These are phyloP conservation scores for Leucophenga varia DNA, from an alignment of 1,140 invertebrate genomes.

Conservation along the genomic window DNA sequence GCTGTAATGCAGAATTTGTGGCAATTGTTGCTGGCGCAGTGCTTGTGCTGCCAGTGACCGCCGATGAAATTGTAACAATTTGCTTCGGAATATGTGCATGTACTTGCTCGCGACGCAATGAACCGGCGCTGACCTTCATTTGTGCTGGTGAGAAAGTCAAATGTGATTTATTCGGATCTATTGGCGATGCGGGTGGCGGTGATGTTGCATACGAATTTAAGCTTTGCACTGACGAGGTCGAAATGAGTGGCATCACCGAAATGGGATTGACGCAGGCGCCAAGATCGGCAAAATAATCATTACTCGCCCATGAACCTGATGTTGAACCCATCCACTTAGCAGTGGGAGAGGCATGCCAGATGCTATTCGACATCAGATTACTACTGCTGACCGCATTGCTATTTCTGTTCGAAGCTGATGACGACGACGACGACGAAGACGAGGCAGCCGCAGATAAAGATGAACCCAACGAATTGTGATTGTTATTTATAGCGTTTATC, in stretches of 20 bases:
- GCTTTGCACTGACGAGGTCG: conserved; percentile 24
- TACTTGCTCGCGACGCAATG: conserved; percentile 43
- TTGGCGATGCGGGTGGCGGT: conserved; percentile 40
- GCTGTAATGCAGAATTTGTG: conserved; percentile 39
- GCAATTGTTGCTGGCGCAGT: conserved; percentile 39
- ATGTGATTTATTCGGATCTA: conserved; percentile 62
- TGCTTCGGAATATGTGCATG: conserved; percentile 63
- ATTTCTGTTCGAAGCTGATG: not conserved
- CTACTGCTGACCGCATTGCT: not conserved
- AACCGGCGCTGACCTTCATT: conserved; percentile 60
- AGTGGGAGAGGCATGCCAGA: conserved; percentile 36
- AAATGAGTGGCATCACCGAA: conserved; percentile 65
- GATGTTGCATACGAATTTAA: conserved; percentile 30
- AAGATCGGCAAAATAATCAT: conserved; percentile 72
- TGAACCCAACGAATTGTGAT: conserved; percentile 9
- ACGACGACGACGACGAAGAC: too few relatives aligned
- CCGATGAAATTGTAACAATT: conserved; percentile 56
- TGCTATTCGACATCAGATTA: conserved; percentile 29
- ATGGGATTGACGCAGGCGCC: conserved; percentile 78
- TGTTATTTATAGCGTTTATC: conserved; percentile 37
- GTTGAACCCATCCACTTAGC: conserved; percentile 59
- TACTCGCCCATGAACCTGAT: conserved; percentile 67
- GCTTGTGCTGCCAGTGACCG: conserved; percentile 21
- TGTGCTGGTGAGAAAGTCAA: conserved; percentile 67
- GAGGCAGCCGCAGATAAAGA: too few relatives aligned